Evolutionary conservation across 2,888 invertebrate genomes (phyloP).

Genomic region (Hirtodrosophila trivittata): DNA sequence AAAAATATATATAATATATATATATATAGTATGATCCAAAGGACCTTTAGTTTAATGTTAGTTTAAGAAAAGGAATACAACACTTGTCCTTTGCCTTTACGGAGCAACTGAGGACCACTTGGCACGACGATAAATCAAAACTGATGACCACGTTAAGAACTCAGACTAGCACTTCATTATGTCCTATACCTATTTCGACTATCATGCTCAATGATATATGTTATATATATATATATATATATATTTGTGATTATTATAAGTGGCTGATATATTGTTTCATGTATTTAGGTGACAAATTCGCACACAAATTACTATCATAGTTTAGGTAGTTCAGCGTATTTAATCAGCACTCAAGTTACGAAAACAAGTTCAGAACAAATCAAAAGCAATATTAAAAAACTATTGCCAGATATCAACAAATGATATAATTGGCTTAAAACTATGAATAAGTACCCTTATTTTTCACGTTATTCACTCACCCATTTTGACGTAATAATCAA

Average conservation of each 20-base stretch:
- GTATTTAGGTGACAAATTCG: conserved; percentile 16
- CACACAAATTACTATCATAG: conserved; percentile 28
- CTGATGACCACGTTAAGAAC: conserved; percentile 22
- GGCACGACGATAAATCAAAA: conserved; percentile 26
- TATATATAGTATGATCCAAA: no score
- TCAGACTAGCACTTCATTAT: conserved; percentile 19
- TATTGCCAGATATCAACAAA: no score
- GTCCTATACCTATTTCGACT: conserved; percentile 12
- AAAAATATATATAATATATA: no score
- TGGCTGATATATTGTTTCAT: no score
- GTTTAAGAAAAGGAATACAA: no score
- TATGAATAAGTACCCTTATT: not conserved
- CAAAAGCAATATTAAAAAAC: conserved; percentile 23
- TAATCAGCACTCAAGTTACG: conserved; percentile 45
- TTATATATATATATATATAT: no score
- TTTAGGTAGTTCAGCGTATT: conserved; percentile 16
- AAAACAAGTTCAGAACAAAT: conserved; percentile 25
- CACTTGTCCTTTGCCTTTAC: not conserved
- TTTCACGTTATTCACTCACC: conserved; percentile 49
- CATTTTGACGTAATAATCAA: conserved; percentile 52
- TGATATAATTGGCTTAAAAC: not conserved
- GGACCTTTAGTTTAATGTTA: no score
- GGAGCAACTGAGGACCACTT: not conserved
- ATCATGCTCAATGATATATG: conserved; percentile 25
- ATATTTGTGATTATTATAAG: no score